phyloP scores from a whole-genome alignment of 2,113 vertebrate genomes.

The Salminus brasiliensis region DNA sequence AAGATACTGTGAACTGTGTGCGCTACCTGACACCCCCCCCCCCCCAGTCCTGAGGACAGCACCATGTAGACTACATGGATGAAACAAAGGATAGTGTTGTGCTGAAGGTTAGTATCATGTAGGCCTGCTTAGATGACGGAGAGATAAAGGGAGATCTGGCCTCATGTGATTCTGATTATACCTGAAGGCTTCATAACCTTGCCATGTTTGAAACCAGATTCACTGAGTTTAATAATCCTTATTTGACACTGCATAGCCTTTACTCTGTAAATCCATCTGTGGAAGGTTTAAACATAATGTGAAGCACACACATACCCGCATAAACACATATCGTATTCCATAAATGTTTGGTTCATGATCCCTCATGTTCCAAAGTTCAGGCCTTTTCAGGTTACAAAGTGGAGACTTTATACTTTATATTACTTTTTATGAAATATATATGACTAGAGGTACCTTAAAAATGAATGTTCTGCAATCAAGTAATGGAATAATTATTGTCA shows the following conservation, averaged over 20 bases:
- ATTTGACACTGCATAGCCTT: conserved; percentile 24
- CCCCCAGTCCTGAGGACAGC: background rate
- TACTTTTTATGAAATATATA: too few relatives aligned
- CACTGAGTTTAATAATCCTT: conserved; percentile 16
- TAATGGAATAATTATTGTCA: too few relatives aligned
- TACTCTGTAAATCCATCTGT: conserved; percentile 26
- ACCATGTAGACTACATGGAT: background rate
- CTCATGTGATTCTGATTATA: background rate
- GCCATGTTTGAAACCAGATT: background rate
- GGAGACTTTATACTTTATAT: too few relatives aligned
- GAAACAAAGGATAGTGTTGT: background rate
- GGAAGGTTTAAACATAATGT: conserved; percentile 22
- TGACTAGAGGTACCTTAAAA: too few relatives aligned
- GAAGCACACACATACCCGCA: background rate
- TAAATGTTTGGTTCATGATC: too few relatives aligned
- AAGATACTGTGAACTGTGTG: background rate
- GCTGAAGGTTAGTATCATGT: background rate
- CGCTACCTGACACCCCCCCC: background rate
- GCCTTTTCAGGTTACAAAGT: too few relatives aligned
- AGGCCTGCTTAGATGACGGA: background rate
- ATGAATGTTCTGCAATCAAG: too few relatives aligned
- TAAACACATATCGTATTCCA: too few relatives aligned
- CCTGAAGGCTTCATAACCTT: conserved; percentile 22
- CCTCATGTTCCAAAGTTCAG: too few relatives aligned
- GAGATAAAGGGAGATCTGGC: background rate